These are phyloP conservation scores for Urocitellus parryii DNA, from an alignment of 2,113 vertebrate genomes.

Conservation along the genomic window DNA sequence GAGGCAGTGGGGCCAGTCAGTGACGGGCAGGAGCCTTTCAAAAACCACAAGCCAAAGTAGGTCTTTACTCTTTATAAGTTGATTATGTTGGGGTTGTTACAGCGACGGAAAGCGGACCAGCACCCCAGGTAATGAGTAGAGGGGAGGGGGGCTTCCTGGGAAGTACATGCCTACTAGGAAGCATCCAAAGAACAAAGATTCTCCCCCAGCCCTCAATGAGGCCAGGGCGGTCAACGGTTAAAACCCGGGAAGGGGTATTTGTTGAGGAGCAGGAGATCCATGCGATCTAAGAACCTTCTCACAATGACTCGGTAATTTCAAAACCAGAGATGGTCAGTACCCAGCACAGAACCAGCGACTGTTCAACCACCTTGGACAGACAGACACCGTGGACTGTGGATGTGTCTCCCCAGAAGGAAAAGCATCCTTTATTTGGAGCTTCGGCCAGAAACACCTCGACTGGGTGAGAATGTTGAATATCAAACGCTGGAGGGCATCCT, in stretches of 20 bases:
- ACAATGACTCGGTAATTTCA: background rate
- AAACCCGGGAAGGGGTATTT: background rate
- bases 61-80: background rate
- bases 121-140: fast-evolving
- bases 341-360: fast-evolving
- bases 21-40: background rate
- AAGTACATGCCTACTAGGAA: fast-evolving
- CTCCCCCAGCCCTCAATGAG: fast-evolving
- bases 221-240: fast-evolving
- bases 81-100: background rate
- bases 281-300: background rate
- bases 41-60: fast-evolving
- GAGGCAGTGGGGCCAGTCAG: background rate
- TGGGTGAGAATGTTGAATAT: too few species aligned
- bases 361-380: background rate
- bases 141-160: background rate
- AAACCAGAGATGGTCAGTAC: background rate
- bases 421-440: fast-evolving
- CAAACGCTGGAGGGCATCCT: background rate
- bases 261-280: background rate
- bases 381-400: fast-evolving
- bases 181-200: fast-evolving
- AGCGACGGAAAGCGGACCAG: background rate
- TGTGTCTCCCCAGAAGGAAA: background rate
- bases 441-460: background rate